A percentile compares a stretch with the other conserved stretches of the same genome.
Evolutionary conservation across 2,888 invertebrate species (phyloP).

Genomic region (Parnassius orleans): DNA sequence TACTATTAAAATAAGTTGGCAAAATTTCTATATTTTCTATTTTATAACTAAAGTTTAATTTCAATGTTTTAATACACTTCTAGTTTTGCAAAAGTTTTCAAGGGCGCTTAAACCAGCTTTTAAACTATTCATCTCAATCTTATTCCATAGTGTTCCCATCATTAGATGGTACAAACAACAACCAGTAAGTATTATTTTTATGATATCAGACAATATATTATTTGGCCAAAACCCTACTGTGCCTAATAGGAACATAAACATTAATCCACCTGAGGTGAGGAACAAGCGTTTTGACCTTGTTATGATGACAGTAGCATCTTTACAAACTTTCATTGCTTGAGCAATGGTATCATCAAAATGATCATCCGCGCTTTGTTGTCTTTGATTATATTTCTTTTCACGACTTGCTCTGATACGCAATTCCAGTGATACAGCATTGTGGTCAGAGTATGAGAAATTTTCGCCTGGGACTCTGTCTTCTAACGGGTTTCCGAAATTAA

Average conservation of each 20-base stretch:
- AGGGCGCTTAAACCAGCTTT: slow-evolving; percentile 87
- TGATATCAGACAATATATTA: slow-evolving; percentile 75
- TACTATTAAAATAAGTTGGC: too few relatives aligned
- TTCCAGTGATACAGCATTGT: slow-evolving; percentile 89
- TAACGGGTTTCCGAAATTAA: slow-evolving; percentile 85
- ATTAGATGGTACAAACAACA: slow-evolving; percentile 85
- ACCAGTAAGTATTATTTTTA: slow-evolving; percentile 83
- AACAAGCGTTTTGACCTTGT: slow-evolving; percentile 76
- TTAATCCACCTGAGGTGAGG: slow-evolving; percentile 68
- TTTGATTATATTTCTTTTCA: slow-evolving; percentile 33
- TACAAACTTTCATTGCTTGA: slow-evolving; percentile 82
- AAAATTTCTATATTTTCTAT: too few relatives aligned
- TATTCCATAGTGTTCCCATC: slow-evolving; percentile 92
- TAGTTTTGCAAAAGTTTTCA: slow-evolving; percentile 74
- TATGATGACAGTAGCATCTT: slow-evolving; percentile 77
- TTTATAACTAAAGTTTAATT: slow-evolving; percentile 6
- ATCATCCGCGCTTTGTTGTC: slow-evolving; percentile 40
- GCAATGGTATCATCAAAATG: slow-evolving; percentile 63
- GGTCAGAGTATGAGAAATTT: slow-evolving; percentile 92
- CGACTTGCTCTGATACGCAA: slow-evolving; percentile 46
- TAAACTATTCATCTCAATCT: slow-evolving; percentile 89
- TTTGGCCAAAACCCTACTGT: slow-evolving; percentile 73
- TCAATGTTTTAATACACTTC: slow-evolving; percentile 35
- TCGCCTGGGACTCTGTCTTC: slow-evolving; percentile 86
- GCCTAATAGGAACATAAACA: slow-evolving; percentile 76